Evolutionary conservation across 2,113 vertebrate genomes (phyloP), one percentile per base, ranked within the genome.

Genomic region (Pungitius pungitius): DNA sequence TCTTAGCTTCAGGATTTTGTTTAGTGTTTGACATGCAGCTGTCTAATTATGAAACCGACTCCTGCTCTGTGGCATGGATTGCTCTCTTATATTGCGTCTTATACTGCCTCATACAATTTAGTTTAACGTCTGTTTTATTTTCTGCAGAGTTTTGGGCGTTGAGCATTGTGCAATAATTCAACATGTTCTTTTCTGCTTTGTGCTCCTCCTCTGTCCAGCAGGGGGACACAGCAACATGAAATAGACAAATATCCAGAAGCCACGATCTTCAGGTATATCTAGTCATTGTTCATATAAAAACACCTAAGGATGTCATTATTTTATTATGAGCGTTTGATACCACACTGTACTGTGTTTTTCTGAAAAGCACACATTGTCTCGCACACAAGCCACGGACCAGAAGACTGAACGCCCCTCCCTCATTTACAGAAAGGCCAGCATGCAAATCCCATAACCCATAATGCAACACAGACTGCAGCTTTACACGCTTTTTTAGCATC

Each of bases 111-210:
- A 26, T 11, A 1, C 45, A 26, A 8, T 65, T 55, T 15, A 8
- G 37, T 49, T 40, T 1, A 17, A 39, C 22, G 65, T 47, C 9
- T 61, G 58, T 66, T 26, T 35, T 6, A 7, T 35, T 35, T 40
- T 81, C 14, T 15, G 11, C 15, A 10, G 33, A 60, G 55, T 47
- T 57, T 30, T 11, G 65, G 60, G 65, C 56, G 35, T 43, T 60
- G 69, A 81, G 27, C 30, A 64, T 60, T 67, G 27, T 33, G 63
- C 52, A 37, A 35, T 64, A 2, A 59, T 74, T 68, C 14, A 80
- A 55, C 59, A 56, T 66, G 67, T 61, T 77, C 58, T 59, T 6
- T 47, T 69, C 39, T 55, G 73, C 56, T 61, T 69, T 47, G n/a
- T 40, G 3, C 52, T 49, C 8, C 13, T 74, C 8, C 5, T 26